Evolutionary conservation across 2,797 vertebrate genomes (phyloP).

Genomic region (Xiphophorus birchmanni): DNA sequence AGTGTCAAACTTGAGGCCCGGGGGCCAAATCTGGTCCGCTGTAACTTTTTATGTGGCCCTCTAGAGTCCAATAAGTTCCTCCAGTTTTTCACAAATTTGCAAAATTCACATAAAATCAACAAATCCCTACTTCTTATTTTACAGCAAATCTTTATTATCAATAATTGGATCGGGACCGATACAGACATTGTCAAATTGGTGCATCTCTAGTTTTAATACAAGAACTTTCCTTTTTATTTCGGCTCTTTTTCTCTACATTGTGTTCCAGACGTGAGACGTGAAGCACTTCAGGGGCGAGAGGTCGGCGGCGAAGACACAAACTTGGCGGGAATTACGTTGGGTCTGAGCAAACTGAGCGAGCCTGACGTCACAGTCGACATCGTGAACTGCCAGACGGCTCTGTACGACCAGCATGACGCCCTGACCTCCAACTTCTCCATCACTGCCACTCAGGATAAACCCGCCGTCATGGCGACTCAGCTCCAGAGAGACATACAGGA

Average conservation of each 20-base stretch:
- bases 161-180: too few species aligned
- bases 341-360: slow-evolving; percentile 60
- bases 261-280: slow-evolving; percentile 21
- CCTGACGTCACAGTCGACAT: slow-evolving; percentile 69
- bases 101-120: too few species aligned
- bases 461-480: slow-evolving; percentile 43
- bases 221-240: not conserved
- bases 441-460: slow-evolving; percentile 57
- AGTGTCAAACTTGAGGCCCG: too few species aligned
- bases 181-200: too few species aligned
- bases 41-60: too few species aligned
- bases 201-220: not conserved
- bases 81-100: too few species aligned
- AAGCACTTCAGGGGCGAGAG: not conserved
- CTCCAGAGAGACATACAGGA: slow-evolving; percentile 40
- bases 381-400: slow-evolving; percentile 67
- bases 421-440: slow-evolving; percentile 28
- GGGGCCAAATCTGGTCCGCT: too few species aligned
- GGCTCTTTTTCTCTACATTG: not conserved
- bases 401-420: slow-evolving; percentile 60
- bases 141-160: too few species aligned
- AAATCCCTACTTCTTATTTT: not conserved
- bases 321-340: slow-evolving; percentile 71
- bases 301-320: slow-evolving; percentile 27
- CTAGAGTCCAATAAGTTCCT: too few species aligned